Conservation (phyloP, 2,888 invertebrate species). For the Parasteatoda lunata region DNA sequence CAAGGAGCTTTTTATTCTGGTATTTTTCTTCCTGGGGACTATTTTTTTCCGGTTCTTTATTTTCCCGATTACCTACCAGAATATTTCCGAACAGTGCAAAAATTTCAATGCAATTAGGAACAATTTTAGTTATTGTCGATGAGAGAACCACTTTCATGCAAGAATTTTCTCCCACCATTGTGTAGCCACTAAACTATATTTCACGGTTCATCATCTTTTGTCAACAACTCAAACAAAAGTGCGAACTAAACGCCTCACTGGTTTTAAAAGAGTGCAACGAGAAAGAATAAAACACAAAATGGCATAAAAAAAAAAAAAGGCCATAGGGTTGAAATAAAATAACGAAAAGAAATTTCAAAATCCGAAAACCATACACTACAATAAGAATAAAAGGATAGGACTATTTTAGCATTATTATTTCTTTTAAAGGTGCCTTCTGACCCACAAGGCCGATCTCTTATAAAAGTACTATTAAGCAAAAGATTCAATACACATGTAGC, state of each 20-base stretch:
- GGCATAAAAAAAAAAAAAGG: slow-evolving; percentile 12
- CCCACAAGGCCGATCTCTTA: slow-evolving; percentile 54
- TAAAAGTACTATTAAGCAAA: slow-evolving; percentile 59
- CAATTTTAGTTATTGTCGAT: too few species aligned
- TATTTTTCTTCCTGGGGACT: too few species aligned
- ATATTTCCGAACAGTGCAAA: too few species aligned
- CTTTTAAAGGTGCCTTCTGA: slow-evolving; percentile 6
- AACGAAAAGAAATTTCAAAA: slow-evolving; percentile 10
- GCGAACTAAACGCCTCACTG: slow-evolving; percentile 51
- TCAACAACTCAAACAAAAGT: slow-evolving; percentile 62
- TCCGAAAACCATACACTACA: neutral
- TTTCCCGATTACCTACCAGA: too few species aligned
- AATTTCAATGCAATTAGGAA: too few species aligned
- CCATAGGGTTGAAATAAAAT: neutral
- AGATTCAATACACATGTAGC: slow-evolving; percentile 56
- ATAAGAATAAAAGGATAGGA: neutral
- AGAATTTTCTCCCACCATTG: slow-evolving; percentile 18
- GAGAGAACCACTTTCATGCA: neutral
- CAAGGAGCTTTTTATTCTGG: too few species aligned
- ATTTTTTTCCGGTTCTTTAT: too few species aligned
- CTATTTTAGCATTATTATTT: neutral
- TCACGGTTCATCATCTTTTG: slow-evolving; percentile 57
- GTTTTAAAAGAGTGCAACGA: slow-evolving; percentile 29
- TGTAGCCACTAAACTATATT: slow-evolving; percentile 25
- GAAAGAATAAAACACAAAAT: neutral